Percentiles rank a stretch among this genome's conserved stretches.
Evolutionary conservation across 1,140 invertebrate genomes (phyloP).

Genomic region (Drosophila nigromelanica): DNA sequence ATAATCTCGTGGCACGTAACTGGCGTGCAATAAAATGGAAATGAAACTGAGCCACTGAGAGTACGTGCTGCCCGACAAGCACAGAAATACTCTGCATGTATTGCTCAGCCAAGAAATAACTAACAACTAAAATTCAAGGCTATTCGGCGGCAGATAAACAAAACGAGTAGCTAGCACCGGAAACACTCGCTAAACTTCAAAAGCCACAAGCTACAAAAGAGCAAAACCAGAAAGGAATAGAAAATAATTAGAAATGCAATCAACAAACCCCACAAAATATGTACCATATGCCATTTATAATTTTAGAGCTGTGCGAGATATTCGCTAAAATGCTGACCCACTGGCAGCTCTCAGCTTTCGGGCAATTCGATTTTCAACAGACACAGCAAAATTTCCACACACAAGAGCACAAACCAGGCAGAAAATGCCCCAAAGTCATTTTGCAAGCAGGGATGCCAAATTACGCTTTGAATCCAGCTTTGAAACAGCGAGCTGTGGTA

Average conservation of each 20-base stretch:
- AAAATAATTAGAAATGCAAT: slow-evolving; percentile 18
- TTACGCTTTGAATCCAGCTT: background rate
- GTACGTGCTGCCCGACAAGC: slow-evolving; percentile 29
- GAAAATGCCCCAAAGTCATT: slow-evolving; percentile 9
- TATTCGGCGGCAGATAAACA: slow-evolving; percentile 28
- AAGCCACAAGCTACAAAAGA: slow-evolving; percentile 1
- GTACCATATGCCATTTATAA: slow-evolving; percentile 5
- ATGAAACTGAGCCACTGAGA: slow-evolving; percentile 2
- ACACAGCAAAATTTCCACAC: slow-evolving; percentile 15
- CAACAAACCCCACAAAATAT: background rate
- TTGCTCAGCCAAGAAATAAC: slow-evolving; percentile 17
- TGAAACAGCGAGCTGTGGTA: background rate
- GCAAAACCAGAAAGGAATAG: background rate
- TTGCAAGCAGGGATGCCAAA: slow-evolving; percentile 5
- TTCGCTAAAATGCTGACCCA: slow-evolving; percentile 34
- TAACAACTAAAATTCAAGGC: slow-evolving; percentile 59
- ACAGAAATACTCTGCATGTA: slow-evolving; percentile 6
- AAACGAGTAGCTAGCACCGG: slow-evolving; percentile 19
- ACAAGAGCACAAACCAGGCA: background rate
- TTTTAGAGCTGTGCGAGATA: background rate
- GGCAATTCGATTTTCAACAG: slow-evolving; percentile 26
- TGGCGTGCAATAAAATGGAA: slow-evolving; percentile 22
- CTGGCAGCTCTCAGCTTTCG: slow-evolving; percentile 19
- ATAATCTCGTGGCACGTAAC: slow-evolving; percentile 30
- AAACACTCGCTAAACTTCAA: slow-evolving; percentile 26